Percentiles rank a stretch among this genome's conserved stretches.
These are phyloP conservation scores for Corapipo altera DNA, from an alignment of 2,113 vertebrate species.

Conservation along the genomic window DNA sequence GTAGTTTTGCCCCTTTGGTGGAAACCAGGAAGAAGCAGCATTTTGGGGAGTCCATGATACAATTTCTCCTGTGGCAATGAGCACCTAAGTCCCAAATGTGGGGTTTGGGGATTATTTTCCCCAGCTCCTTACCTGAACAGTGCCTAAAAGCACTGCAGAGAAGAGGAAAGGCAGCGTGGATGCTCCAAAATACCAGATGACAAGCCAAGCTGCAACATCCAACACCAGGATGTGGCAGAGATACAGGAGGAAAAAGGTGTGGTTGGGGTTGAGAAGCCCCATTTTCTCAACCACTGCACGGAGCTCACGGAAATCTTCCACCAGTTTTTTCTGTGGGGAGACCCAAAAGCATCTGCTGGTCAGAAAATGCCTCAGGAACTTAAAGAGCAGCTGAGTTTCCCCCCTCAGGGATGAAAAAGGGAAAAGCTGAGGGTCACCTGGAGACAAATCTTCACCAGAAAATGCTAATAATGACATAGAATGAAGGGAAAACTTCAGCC, in stretches of 20 bases:
- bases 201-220: slow-evolving; percentile 76
- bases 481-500: neutral
- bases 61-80: neutral
- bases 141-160: slow-evolving; percentile 73
- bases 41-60: neutral
- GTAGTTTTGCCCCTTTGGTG: neutral
- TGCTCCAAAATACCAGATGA: slow-evolving; percentile 75
- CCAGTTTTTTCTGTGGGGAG: slow-evolving; percentile 68
- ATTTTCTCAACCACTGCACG: slow-evolving; percentile 71
- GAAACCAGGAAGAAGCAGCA: neutral
- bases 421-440: neutral
- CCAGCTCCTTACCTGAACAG: slow-evolving; percentile 71
- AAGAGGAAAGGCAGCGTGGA: slow-evolving; percentile 71
- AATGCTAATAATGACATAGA: neutral
- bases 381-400: neutral
- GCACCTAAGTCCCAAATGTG: neutral
- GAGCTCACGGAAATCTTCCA: slow-evolving; percentile 78
- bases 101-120: neutral
- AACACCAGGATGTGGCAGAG: slow-evolving; percentile 79
- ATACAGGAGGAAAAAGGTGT: slow-evolving; percentile 69
- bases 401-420: neutral
- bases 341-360: neutral
- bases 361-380: neutral
- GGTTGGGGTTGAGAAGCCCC: slow-evolving; percentile 76
- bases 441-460: neutral